A percentile compares a stretch with the other conserved stretches of the same genome.
These are phyloP conservation scores for Bolborhynchus lineola DNA, from an alignment of 2,113 vertebrate genomes.

Conservation along the genomic window DNA sequence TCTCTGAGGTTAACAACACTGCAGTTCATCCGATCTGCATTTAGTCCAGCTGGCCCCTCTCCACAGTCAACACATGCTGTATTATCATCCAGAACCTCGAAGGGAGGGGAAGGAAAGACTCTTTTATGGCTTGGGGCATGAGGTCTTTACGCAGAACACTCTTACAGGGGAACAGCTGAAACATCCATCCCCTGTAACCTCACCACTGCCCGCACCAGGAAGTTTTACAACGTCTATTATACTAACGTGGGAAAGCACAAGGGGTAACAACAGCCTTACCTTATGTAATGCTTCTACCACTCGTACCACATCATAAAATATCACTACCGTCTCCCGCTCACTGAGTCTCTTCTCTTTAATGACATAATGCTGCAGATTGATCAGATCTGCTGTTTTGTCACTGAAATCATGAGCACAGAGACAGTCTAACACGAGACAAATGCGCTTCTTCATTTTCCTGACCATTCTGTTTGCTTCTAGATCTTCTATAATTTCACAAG, in stretches of 20 bases:
- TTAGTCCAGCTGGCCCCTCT: background rate
- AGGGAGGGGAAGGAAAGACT: background rate
- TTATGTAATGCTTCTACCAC: constrained; percentile 98
- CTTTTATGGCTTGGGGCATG: fast-evolving
- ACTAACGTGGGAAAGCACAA: background rate
- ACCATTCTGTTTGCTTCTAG: constrained; percentile 86
- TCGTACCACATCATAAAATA: constrained; percentile 97
- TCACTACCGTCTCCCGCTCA: constrained; percentile 94
- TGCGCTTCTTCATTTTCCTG: constrained; percentile 93
- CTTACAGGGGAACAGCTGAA: background rate
- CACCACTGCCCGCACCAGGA: background rate
- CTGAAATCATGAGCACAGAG: constrained; percentile 97
- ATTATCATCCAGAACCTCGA: fast-evolving
- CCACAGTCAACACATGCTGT: background rate
- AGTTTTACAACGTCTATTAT: background rate
- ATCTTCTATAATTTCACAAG: constrained; percentile 92
- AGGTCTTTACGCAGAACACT: background rate
- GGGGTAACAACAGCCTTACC: constrained; percentile 67
- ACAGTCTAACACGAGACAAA: constrained; percentile 97
- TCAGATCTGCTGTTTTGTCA: constrained; percentile 95
- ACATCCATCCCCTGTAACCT: background rate
- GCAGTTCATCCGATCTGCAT: background rate
- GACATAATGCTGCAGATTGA: constrained; percentile 98
- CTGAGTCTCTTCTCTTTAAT: constrained; percentile 97
- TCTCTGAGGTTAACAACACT: background rate